Conservation (phyloP, 2,797 vertebrate species). For the Epinephelus awoara region DNA sequence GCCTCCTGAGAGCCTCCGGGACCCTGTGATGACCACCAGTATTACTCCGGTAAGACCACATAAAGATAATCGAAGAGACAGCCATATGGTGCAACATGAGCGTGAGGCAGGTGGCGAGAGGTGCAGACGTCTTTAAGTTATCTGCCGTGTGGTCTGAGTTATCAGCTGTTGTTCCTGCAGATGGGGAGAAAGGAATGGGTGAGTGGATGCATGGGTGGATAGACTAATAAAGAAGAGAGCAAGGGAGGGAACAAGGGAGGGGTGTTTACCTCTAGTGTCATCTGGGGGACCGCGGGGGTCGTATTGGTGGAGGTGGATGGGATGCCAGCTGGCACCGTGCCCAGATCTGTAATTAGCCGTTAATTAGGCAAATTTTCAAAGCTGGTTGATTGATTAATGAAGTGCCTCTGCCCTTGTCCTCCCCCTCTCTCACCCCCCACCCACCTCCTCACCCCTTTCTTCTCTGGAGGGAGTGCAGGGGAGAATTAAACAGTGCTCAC, state of each 20-base stretch:
- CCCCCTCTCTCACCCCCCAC: conserved; percentile 21
- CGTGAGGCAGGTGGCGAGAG: conserved; percentile 25
- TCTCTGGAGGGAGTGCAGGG: conserved; percentile 51
- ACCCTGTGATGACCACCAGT: conserved; percentile 57
- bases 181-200: conserved; percentile 20
- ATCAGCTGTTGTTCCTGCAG: conserved; percentile 38
- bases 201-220: conserved; percentile 48
- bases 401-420: conserved; percentile 79
- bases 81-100: conserved; percentile 21
- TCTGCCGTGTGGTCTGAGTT: conserved; percentile 29
- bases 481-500: conserved; percentile 79
- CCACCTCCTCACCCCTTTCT: conserved; percentile 23
- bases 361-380: conserved; percentile 85
- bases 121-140: conserved; percentile 4
- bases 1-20: conserved; percentile 57
- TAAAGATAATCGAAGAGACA: conserved; percentile 8
- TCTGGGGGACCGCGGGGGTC: conserved; percentile 70
- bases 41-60: conserved; percentile 73
- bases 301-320: conserved; percentile 56
- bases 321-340: conserved; percentile 79
- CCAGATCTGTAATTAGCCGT: conserved; percentile 81
- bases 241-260: conserved; percentile 54
- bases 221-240: conserved; percentile 61
- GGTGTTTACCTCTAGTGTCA: conserved; percentile 77
- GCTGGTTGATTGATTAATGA: conserved; percentile 88